phyloP scores from a whole-genome alignment of 2,888 invertebrate genomes.

The Oscheius sp. region DNA sequence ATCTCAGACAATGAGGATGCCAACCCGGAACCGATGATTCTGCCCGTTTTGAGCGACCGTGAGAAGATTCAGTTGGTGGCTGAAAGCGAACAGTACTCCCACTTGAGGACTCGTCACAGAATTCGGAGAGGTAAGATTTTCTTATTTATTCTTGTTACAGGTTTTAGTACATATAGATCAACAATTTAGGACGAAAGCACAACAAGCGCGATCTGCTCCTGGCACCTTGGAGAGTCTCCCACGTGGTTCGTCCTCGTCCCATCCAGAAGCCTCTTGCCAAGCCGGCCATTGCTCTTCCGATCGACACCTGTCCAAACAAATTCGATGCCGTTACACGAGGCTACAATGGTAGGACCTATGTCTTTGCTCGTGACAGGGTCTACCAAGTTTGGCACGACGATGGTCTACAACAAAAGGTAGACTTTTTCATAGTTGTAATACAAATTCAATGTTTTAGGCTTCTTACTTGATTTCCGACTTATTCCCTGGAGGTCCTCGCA shows the following conservation, averaged over 20 bases:
- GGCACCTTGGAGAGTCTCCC: slow-evolving; percentile 53
- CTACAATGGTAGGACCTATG: slow-evolving; percentile 65
- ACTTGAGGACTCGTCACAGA: slow-evolving; percentile 36
- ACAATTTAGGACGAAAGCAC: slow-evolving; percentile 26
- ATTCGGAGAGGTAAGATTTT: slow-evolving; percentile 17
- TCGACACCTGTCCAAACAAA: slow-evolving; percentile 59
- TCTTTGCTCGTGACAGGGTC: slow-evolving; percentile 65
- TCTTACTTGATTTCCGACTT: slow-evolving; percentile 63
- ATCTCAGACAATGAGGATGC: slow-evolving; percentile 24
- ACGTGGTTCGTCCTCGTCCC: slow-evolving; percentile 20
- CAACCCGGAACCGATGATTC: slow-evolving; percentile 2
- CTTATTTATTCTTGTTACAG: neutral
- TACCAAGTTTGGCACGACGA: slow-evolving; percentile 67
- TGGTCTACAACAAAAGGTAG: slow-evolving; percentile 66
- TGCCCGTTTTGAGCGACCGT: slow-evolving; percentile 43
- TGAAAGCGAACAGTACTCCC: slow-evolving; percentile 53
- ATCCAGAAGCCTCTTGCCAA: slow-evolving; percentile 30
- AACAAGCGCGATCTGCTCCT: slow-evolving; percentile 50
- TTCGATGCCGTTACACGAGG: slow-evolving; percentile 67
- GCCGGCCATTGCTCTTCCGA: slow-evolving; percentile 50
- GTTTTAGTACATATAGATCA: neutral
- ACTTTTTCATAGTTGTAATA: neutral
- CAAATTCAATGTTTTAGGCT: slow-evolving; percentile 31
- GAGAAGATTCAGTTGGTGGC: slow-evolving; percentile 53
- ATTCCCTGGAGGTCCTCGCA: slow-evolving; percentile 65